phyloP scores from a whole-genome alignment of 2,113 vertebrate species.

The Castor canadensis region DNA sequence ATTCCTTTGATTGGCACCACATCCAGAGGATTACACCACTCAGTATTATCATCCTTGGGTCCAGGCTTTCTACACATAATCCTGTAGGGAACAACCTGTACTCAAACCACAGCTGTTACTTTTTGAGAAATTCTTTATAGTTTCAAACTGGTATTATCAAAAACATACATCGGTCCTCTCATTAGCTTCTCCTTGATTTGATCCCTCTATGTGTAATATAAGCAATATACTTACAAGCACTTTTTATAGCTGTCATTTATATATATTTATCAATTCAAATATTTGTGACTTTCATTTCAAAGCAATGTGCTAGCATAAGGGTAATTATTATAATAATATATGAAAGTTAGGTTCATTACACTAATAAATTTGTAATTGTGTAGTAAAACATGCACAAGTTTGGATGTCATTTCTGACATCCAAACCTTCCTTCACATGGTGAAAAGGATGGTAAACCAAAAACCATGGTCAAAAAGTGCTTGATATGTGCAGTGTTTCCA shows the following conservation, averaged over 20 bases:
- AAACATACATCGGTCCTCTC: not conserved
- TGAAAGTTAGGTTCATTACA: not conserved
- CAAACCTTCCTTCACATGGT: not conserved
- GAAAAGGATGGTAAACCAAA: not conserved
- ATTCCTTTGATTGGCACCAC: rapidly evolving
- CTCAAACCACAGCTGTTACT: not conserved
- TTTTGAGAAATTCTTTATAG: not conserved
- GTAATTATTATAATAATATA: not conserved
- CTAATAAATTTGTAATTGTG: not conserved
- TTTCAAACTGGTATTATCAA: not conserved
- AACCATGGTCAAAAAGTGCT: not conserved
- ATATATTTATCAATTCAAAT: not conserved
- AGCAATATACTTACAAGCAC: too few relatives aligned
- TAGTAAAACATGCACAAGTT: not conserved
- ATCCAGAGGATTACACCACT: not conserved
- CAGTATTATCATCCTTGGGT: not conserved
- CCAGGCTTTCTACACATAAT: not conserved
- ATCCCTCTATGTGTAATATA: too few relatives aligned
- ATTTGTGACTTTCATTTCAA: not conserved
- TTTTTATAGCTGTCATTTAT: too few relatives aligned
- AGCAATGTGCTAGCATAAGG: not conserved
- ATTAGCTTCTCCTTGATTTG: not conserved
- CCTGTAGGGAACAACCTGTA: too few relatives aligned
- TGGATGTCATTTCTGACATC: not conserved
- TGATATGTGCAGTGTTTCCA: not conserved